Conservation (phyloP, 2,888 invertebrate species). For the Lamproptera curius region DNA sequence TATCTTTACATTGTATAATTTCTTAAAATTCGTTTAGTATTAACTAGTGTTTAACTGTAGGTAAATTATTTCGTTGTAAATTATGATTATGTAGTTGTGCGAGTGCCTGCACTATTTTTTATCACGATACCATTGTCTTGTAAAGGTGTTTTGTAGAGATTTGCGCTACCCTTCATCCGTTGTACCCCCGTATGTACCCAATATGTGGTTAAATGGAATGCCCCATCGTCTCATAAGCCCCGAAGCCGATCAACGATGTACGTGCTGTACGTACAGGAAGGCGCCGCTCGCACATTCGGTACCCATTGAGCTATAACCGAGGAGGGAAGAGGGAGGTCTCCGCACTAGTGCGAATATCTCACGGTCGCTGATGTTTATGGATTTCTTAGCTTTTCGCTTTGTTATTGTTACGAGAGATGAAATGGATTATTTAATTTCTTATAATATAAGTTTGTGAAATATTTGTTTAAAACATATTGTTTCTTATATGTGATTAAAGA, state of each 20-base stretch:
- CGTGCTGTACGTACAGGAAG: too few species aligned
- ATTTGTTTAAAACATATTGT: slow-evolving; percentile 65
- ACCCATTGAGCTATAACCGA: too few species aligned
- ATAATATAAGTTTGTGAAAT: slow-evolving; percentile 57
- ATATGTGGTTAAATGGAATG: too few species aligned
- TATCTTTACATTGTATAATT: slow-evolving; percentile 2
- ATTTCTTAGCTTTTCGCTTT: slow-evolving; percentile 51
- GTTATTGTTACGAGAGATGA: slow-evolving; percentile 68
- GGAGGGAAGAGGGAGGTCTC: too few species aligned
- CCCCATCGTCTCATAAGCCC: too few species aligned
- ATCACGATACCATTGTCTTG: too few species aligned
- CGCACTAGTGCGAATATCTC: not conserved
- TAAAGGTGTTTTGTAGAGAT: too few species aligned
- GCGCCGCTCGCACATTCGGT: too few species aligned
- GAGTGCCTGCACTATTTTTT: too few species aligned
- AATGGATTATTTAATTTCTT: slow-evolving; percentile 62
- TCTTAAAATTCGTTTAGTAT: slow-evolving; percentile 1
- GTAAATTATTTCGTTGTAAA: slow-evolving; percentile 34
- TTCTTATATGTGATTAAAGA: slow-evolving; percentile 73
- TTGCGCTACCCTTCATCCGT: too few species aligned
- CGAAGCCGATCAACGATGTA: too few species aligned
- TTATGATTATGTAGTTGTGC: not conserved
- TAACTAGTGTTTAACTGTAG: slow-evolving; percentile 25
- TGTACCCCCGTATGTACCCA: too few species aligned
- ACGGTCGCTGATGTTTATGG: slow-evolving; percentile 10